Evolutionary conservation across 2,888 invertebrate genomes (phyloP).

Genomic region (Saturnia pavonia): DNA sequence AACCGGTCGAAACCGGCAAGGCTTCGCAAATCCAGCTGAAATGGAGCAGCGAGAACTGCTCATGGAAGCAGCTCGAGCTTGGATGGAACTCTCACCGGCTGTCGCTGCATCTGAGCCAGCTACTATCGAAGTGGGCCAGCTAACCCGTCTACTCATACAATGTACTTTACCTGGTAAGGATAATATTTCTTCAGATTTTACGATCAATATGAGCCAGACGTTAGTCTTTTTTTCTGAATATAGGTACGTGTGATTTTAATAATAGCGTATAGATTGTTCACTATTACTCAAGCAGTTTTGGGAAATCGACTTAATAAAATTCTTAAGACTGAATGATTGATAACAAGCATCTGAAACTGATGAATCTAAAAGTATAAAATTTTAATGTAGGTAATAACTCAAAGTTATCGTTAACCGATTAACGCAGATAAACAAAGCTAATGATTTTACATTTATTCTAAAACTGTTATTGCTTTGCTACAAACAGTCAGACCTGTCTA

Average conservation of each 20-base stretch:
- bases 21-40: constrained; percentile 65
- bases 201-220: neutral
- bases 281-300: neutral
- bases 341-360: neutral
- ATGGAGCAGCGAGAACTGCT: constrained; percentile 70
- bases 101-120: constrained; percentile 66
- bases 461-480: neutral
- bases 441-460: neutral
- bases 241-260: neutral
- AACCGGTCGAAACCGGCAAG: constrained; percentile 82
- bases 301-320: neutral
- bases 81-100: constrained; percentile 85
- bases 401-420: neutral
- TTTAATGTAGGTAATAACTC: neutral
- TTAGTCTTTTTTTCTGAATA: neutral
- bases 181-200: constrained; percentile 4
- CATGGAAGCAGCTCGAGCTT: constrained; percentile 84
- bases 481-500: neutral
- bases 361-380: neutral
- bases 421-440: too few relatives aligned
- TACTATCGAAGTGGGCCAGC: constrained; percentile 87
- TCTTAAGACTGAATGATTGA: neutral
- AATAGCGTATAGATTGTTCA: neutral
- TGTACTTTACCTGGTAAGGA: constrained; percentile 83
- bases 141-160: constrained; percentile 85